Conservation (phyloP, 30 jellyfish, hydroid and myxozoan species). For the Phacellophora camtschatica region DNA sequence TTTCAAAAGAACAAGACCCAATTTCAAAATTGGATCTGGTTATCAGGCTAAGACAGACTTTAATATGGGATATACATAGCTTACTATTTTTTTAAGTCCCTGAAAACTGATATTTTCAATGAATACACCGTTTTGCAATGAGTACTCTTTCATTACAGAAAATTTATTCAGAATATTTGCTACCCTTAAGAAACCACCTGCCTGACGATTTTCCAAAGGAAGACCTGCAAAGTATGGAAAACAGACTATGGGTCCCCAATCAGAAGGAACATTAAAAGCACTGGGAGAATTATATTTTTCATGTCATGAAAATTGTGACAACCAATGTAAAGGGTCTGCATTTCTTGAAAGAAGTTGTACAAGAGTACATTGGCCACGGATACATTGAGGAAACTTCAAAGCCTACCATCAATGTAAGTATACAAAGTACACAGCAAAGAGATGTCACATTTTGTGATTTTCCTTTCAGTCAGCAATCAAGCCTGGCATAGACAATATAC, state of each 20-base stretch:
- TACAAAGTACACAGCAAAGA: not conserved
- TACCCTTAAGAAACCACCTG: not conserved
- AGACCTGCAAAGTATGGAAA: slow-evolving; percentile 20
- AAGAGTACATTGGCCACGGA: slow-evolving; percentile 7
- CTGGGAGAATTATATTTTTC: slow-evolving; percentile 1
- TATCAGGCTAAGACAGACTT: no score
- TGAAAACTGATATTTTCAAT: no score
- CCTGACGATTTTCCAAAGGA: slow-evolving; percentile 15
- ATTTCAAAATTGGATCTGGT: no score
- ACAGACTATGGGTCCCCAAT: slow-evolving; percentile 16
- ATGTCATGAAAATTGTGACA: slow-evolving; percentile 17
- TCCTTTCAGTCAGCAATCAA: not conserved
- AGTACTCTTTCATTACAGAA: no score
- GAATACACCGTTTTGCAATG: no score
- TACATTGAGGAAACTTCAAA: slow-evolving; percentile 26
- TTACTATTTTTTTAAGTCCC: no score
- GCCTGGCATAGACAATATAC: slow-evolving; percentile 6
- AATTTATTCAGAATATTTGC: no score
- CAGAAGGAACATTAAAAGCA: slow-evolving; percentile 11
- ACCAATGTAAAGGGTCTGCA: not conserved
- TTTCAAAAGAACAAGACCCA: no score
- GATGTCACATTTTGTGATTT: not conserved
- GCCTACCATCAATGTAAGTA: slow-evolving; percentile 26
- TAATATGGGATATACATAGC: no score
- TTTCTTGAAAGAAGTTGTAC: slow-evolving; percentile 18